Percentiles rank a stretch among this genome's conserved stretches.
Conservation (phyloP, 2,888 invertebrate species). For the Netelia inedita region DNA sequence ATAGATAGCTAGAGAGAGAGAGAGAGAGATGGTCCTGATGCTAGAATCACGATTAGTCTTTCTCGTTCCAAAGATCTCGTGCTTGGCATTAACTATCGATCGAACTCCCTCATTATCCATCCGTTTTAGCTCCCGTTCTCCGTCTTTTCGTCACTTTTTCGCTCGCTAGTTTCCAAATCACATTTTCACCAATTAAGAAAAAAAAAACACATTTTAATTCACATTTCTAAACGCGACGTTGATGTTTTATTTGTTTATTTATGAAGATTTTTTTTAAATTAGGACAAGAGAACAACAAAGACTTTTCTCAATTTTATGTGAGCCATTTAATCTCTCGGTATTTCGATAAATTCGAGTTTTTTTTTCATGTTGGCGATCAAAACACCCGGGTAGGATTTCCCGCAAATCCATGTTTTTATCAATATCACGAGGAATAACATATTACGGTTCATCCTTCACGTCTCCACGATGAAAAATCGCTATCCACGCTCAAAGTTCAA, state of each 20-base stretch:
- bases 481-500: not conserved
- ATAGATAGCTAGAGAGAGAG: constrained; percentile 22
- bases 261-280: too few species aligned
- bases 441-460: not conserved
- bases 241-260: not conserved
- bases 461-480: constrained; percentile 9
- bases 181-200: constrained; percentile 9
- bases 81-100: constrained; percentile 51
- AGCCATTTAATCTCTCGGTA: not conserved
- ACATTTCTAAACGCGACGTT: not conserved
- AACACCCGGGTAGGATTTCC: not conserved
- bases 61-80: constrained; percentile 8
- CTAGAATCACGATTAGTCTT: constrained; percentile 31
- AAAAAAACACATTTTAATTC: too few species aligned
- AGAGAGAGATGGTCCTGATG: constrained; percentile 38
- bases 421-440: constrained; percentile 1
- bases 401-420: not conserved
- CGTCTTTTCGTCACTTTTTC: constrained; percentile 5
- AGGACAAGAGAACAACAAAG: too few species aligned
- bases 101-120: constrained; percentile 45
- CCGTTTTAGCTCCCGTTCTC: constrained; percentile 39
- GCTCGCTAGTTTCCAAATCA: not conserved
- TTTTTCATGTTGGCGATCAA: not conserved
- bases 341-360: not conserved
- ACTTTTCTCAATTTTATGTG: too few species aligned